phyloP scores from a whole-genome alignment of 2,888 invertebrate genomes.

The Rhyacophila evoluta region DNA sequence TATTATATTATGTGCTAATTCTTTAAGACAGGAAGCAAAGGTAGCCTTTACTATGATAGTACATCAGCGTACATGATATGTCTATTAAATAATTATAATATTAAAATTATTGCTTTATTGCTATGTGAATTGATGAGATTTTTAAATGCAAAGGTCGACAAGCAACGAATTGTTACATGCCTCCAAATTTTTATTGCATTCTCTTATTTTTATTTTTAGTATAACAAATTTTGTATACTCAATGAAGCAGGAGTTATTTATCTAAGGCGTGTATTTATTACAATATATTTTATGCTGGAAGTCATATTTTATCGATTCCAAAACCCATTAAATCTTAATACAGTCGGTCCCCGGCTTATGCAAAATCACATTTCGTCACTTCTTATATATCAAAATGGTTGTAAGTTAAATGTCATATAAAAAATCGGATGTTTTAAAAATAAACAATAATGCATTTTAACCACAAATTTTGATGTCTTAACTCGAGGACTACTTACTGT shows the following conservation, averaged over 20 bases:
- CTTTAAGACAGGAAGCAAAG: constrained; percentile 12
- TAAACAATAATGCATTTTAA: too few relatives aligned
- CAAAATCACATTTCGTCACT: too few relatives aligned
- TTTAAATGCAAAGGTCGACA: constrained; percentile 26
- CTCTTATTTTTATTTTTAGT: neutral
- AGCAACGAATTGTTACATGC: constrained; percentile 25
- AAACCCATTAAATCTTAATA: too few relatives aligned
- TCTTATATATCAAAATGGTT: too few relatives aligned
- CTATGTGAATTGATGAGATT: constrained; percentile 22
- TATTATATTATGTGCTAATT: constrained; percentile 4
- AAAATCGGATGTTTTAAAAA: too few relatives aligned
- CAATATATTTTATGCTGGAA: neutral
- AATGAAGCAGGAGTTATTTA: neutral
- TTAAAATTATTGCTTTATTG: constrained; percentile 10
- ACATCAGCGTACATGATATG: constrained; percentile 9
- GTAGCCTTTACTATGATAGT: constrained; percentile 2
- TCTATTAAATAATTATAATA: neutral
- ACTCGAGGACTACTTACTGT: too few relatives aligned
- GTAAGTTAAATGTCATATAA: too few relatives aligned
- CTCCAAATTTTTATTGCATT: neutral
- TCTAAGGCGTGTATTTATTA: neutral
- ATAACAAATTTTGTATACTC: neutral
- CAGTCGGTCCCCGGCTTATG: too few relatives aligned
- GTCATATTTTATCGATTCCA: neutral
- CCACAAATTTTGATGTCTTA: too few relatives aligned